These are phyloP conservation scores for Siphlonurus alternatus DNA, from an alignment of 2,888 invertebrate species.

Conservation along the genomic window DNA sequence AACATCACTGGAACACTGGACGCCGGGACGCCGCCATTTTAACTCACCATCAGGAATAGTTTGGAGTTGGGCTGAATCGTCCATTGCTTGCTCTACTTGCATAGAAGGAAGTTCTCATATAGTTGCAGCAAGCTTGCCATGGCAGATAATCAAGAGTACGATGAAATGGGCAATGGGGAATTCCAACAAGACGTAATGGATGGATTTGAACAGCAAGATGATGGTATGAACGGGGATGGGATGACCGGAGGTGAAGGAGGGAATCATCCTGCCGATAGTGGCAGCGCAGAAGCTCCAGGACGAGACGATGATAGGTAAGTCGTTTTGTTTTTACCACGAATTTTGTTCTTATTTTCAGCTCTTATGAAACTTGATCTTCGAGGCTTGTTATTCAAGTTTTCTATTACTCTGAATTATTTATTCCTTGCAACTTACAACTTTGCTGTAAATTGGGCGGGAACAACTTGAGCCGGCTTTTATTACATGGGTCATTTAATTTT, in stretches of 20 bases:
- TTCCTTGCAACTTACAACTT: slow-evolving; percentile 7
- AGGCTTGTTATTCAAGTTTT: background rate
- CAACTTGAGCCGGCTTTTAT: no score
- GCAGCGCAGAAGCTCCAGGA: slow-evolving; percentile 55
- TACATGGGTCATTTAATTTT: no score
- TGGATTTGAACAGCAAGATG: slow-evolving; percentile 31
- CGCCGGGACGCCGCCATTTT: no score
- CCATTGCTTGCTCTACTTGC: no score
- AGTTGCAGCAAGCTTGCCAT: no score
- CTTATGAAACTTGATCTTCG: no score
- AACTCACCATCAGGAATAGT: no score
- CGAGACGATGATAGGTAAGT: slow-evolving; percentile 46
- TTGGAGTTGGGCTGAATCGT: no score
- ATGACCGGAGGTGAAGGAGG: slow-evolving; percentile 9
- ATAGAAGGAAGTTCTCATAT: no score
- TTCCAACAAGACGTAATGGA: slow-evolving; percentile 25
- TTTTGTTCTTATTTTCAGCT: background rate
- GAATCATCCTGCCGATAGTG: slow-evolving; percentile 34
- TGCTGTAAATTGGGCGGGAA: background rate
- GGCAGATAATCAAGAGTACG: slow-evolving; percentile 41
- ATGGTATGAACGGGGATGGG: slow-evolving; percentile 24
- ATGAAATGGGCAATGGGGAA: slow-evolving; percentile 52
- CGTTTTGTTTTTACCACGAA: background rate
- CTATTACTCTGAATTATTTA: background rate
- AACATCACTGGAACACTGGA: no score